These are phyloP conservation scores for Acronicta leporina DNA, from an alignment of 2,888 invertebrate species.

Conservation along the genomic window DNA sequence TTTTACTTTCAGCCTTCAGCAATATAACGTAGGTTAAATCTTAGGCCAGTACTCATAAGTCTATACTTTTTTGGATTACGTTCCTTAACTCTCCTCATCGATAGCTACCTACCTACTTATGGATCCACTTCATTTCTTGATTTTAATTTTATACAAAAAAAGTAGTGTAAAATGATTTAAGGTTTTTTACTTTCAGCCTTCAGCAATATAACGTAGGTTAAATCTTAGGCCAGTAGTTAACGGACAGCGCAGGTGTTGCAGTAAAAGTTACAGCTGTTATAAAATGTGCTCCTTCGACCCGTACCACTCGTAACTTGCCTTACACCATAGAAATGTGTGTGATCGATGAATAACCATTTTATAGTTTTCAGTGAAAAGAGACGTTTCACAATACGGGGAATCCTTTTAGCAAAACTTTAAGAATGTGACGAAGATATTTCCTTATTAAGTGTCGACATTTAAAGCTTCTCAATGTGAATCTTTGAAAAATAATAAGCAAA, in stretches of 20 bases:
- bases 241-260: slow-evolving; percentile 70
- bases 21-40: slow-evolving; percentile 33
- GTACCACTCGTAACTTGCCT: slow-evolving; percentile 57
- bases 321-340: slow-evolving; percentile 55
- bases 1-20: slow-evolving; percentile 59
- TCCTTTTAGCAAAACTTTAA: slow-evolving; percentile 3
- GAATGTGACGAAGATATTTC: no score
- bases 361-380: slow-evolving; percentile 28
- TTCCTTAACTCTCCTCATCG: no score
- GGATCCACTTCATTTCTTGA: slow-evolving; percentile 1
- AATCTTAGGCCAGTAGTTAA: slow-evolving; percentile 61
- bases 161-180: slow-evolving; percentile 57
- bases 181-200: slow-evolving; percentile 61
- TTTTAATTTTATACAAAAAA: background rate
- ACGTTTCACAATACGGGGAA: background rate
- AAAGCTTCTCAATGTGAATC: no score
- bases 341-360: slow-evolving; percentile 32
- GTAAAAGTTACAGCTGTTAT: slow-evolving; percentile 61
- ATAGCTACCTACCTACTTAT: no score
- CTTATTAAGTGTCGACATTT: no score
- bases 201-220: slow-evolving; percentile 43
- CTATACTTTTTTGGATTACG: no score
- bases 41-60: slow-evolving; percentile 41
- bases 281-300: slow-evolving; percentile 53
- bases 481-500: no score